Evolutionary conservation across 1,140 invertebrate species (phyloP), one percentile per base, ranked within the genome.

Genomic region (Camponotus floridanus): DNA sequence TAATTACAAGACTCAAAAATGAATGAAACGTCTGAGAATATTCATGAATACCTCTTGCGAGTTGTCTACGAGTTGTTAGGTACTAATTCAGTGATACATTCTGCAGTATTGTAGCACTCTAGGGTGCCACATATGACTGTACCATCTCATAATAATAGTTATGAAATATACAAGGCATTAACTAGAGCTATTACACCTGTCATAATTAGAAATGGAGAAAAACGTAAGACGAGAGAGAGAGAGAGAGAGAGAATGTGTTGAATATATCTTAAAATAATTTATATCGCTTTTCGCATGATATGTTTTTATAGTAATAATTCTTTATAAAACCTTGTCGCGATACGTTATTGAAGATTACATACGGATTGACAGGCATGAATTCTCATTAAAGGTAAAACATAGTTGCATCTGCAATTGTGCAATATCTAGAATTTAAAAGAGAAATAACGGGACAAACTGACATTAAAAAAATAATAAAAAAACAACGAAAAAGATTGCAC

Each of bases 221-320:
- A 59, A 73, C 26, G 18, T 78, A 61, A 71, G 1, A 8, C 26
- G 26, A 26, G 26, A 26, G 26, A 26, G 26, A 26, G 26, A 26
- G 26, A 26, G 26, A 26, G 26, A 26, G 26, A 26, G 26, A 26
- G 26, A 26, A n/a, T n/a, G n/a, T 45, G 26, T n/a, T 2, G 21
- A 51, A 4, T 9, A 48, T 83, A 74, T 36, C 39, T 26, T 45
- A 45, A 83, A 83, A 73, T 83, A 83, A 83, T 73, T 73, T 45
- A 74, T 68, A 13, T 45, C 31, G 55, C 6, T 55, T 45, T 9
- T 51, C 26, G 13, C 31, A 48, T 13, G 55, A 11, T 64, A 31
- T 39, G 36, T 39, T 73, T 73, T 73, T 59, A 36, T 26, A 26
- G 11, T 71, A 74, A 83, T 73, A 83, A 73, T 73, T 83, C 55